These are phyloP conservation scores for Pampusana beccarii DNA, from an alignment of 2,113 vertebrate genomes.

Conservation along the genomic window DNA sequence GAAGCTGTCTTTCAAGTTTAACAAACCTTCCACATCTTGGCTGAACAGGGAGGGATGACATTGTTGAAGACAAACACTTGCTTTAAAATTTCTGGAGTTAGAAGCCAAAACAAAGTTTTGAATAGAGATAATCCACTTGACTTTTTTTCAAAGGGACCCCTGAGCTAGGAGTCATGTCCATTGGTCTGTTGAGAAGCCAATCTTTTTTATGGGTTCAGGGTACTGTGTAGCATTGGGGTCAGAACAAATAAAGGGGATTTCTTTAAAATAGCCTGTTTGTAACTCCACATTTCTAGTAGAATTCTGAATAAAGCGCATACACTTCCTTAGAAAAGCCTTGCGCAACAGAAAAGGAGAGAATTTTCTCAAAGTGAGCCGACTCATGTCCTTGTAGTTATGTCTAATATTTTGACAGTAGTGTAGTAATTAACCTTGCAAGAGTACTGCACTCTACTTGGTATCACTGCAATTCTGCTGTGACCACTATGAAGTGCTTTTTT, in stretches of 20 bases:
- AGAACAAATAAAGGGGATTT: neutral
- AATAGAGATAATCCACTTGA: neutral
- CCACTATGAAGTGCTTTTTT: slow-evolving; percentile 69
- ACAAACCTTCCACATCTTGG: neutral
- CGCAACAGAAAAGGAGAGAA: neutral
- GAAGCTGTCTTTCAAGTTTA: neutral
- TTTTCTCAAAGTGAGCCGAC: neutral
- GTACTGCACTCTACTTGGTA: slow-evolving; percentile 18
- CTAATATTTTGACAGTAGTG: slow-evolving; percentile 68
- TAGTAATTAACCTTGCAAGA: slow-evolving; percentile 63
- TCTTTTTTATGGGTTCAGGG: neutral
- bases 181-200: neutral
- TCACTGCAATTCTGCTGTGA: slow-evolving; percentile 57
- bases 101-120: slow-evolving; percentile 4
- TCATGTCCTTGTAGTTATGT: slow-evolving; percentile 44
- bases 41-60: neutral
- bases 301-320: neutral
- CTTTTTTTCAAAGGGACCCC: neutral
- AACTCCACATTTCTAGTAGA: neutral
- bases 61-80: neutral
- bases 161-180: neutral
- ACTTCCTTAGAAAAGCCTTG: neutral
- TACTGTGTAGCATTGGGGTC: neutral
- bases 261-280: neutral
- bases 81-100: neutral